A percentile compares a stretch with the other conserved stretches of the same genome.
Evolutionary conservation across 2,888 invertebrate genomes (phyloP).

Genomic region (Xestia c-nigrum): DNA sequence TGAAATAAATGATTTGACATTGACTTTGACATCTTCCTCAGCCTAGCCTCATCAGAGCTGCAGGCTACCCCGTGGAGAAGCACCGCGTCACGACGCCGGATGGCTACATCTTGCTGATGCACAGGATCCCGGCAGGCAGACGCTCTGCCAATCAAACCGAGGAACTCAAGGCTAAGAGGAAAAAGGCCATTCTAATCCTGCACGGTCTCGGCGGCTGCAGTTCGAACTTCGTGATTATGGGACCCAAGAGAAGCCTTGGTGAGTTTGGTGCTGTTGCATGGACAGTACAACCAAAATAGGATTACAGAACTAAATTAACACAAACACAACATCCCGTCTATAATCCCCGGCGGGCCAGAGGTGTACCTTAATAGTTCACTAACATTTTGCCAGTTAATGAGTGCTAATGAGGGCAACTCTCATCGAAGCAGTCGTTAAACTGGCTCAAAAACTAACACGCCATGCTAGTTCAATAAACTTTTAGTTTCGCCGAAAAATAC

Average conservation of each 20-base stretch:
- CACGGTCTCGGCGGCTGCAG: slow-evolving; percentile 92
- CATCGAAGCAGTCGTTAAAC: background rate
- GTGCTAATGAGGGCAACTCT: background rate
- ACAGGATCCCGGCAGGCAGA: background rate
- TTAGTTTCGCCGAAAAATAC: background rate
- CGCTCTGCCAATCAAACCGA: slow-evolving; percentile 70
- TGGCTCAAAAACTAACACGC: background rate
- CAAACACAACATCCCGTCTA: background rate
- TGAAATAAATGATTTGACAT: background rate
- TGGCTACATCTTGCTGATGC: background rate
- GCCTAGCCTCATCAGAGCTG: background rate
- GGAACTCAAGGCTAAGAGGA: slow-evolving; percentile 74
- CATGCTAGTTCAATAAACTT: background rate
- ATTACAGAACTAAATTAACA: background rate
- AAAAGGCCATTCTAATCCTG: slow-evolving; percentile 86
- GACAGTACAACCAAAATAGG: background rate
- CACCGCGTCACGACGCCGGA: background rate
- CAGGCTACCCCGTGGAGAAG: background rate
- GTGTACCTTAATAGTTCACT: background rate
- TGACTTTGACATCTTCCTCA: background rate
- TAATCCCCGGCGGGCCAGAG: background rate
- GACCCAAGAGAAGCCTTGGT: background rate
- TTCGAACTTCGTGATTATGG: slow-evolving; percentile 93
- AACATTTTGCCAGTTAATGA: background rate
- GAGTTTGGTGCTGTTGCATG: background rate